phyloP scores from a whole-genome alignment of 2,888 invertebrate species.

The Apotomis turbidana region DNA sequence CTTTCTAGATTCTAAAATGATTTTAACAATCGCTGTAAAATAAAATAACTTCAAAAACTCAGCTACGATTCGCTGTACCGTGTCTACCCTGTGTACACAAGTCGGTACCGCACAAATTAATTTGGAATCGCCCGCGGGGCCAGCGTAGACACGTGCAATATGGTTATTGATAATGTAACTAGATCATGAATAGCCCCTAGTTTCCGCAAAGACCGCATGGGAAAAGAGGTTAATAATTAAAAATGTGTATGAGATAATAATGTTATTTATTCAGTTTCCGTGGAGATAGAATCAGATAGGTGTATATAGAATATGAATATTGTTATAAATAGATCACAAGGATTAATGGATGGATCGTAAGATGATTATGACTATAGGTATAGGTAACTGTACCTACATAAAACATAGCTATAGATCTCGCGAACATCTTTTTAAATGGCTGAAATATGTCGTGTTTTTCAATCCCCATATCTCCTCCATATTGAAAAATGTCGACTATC shows the following conservation, averaged over 20 bases:
- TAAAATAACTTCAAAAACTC: slow-evolving; percentile 43
- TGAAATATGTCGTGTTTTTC: no score
- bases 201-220: slow-evolving; percentile 24
- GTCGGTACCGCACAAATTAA: slow-evolving; percentile 77
- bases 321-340: no score
- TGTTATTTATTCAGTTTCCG: neutral
- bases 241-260: neutral
- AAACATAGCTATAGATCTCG: no score
- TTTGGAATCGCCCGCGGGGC: slow-evolving; percentile 72
- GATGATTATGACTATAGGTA: no score
- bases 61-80: slow-evolving; percentile 52
- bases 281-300: neutral
- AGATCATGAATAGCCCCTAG: slow-evolving; percentile 37
- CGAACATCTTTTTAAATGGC: no score
- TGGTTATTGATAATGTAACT: slow-evolving; percentile 43
- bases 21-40: slow-evolving; percentile 17
- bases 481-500: no score
- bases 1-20: slow-evolving; percentile 1
- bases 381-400: no score
- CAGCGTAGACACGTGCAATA: slow-evolving; percentile 66
- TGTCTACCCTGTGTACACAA: slow-evolving; percentile 71
- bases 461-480: no score
- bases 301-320: no score
- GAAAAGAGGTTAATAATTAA: slow-evolving; percentile 29
- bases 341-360: no score